Conservation (phyloP, 2,888 invertebrate species). For the Busseola fusca region DNA sequence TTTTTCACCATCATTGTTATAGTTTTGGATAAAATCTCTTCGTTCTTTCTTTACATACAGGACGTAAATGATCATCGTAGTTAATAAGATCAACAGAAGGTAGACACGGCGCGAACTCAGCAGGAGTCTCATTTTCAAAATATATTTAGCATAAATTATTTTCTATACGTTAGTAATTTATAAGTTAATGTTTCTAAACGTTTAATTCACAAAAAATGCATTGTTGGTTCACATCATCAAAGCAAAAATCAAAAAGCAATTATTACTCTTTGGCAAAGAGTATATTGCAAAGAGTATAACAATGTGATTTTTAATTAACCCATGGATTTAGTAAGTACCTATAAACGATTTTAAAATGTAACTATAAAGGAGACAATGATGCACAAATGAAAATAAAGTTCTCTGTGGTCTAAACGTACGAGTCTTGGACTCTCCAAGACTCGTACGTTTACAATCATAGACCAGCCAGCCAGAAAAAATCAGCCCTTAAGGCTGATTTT, state of each 20-base stretch:
- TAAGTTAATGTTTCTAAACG: no score
- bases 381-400: no score
- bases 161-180: no score
- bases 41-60: slow-evolving; percentile 48
- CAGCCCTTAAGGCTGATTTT: background rate
- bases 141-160: background rate
- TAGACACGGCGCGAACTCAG: background rate
- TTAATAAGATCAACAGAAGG: slow-evolving; percentile 30
- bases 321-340: background rate
- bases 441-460: background rate
- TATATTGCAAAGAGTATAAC: no score
- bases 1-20: slow-evolving; percentile 30
- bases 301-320: background rate
- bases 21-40: slow-evolving; percentile 45
- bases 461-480: no score
- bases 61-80: slow-evolving; percentile 32
- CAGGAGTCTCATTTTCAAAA: slow-evolving; percentile 21
- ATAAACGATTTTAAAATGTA: no score
- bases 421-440: no score
- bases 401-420: no score
- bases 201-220: background rate
- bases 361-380: background rate
- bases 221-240: background rate
- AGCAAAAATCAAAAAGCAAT: no score
- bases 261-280: no score